These are phyloP conservation scores for Onychomys leucogaster DNA, from an alignment of 2,797 vertebrate genomes.

Conservation along the genomic window DNA sequence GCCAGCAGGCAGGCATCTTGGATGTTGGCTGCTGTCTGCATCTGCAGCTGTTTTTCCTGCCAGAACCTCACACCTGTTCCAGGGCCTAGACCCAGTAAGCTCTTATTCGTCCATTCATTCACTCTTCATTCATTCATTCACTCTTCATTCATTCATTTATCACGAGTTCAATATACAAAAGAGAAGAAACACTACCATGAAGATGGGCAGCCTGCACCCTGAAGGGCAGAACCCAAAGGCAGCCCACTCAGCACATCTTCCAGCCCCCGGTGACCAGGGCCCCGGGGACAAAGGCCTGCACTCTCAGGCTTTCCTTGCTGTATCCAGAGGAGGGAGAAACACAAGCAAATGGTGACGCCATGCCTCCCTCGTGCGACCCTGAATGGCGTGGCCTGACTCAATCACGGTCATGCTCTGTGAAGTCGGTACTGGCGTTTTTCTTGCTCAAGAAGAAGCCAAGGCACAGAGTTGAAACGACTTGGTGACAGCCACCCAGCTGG, in stretches of 20 bases:
- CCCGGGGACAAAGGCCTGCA: background rate
- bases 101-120: background rate
- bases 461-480: conserved; percentile 4
- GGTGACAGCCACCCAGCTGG: conserved; percentile 16
- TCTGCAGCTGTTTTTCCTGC: conserved; percentile 7
- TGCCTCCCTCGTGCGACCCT: background rate
- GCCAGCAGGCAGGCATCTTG: background rate
- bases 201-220: background rate
- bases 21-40: background rate
- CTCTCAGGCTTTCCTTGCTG: background rate
- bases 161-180: conserved; percentile 46
- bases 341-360: background rate
- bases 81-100: background rate
- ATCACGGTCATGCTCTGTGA: background rate
- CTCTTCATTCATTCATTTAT: background rate
- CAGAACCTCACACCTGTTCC: background rate
- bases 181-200: background rate
- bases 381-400: background rate
- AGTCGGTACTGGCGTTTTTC: background rate
- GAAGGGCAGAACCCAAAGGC: background rate
- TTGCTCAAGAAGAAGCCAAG: background rate
- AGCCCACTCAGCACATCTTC: background rate
- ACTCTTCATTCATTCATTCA: background rate
- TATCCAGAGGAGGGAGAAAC: background rate
- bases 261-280: background rate